phyloP scores from a whole-genome alignment of 2,888 invertebrate species.

The Lasioglossum calceatum region DNA sequence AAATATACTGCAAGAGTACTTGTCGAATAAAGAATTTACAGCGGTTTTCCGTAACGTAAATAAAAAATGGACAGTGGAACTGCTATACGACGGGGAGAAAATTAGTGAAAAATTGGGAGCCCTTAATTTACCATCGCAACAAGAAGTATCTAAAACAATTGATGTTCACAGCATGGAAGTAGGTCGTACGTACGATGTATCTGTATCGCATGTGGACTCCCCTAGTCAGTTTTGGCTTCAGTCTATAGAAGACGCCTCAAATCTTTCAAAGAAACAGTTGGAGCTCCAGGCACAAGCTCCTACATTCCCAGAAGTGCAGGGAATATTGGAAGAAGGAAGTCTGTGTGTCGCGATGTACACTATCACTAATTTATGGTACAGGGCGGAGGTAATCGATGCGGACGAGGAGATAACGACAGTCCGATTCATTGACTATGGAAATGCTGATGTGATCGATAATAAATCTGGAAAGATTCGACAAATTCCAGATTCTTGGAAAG shows the following conservation, averaged over 20 bases:
- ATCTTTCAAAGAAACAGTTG: slow-evolving; percentile 87
- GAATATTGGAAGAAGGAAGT: slow-evolving; percentile 86
- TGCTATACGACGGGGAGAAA: slow-evolving; percentile 85
- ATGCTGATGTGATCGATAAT: slow-evolving; percentile 90
- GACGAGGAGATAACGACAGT: slow-evolving; percentile 91
- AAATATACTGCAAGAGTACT: slow-evolving; percentile 70
- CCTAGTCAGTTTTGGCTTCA: slow-evolving; percentile 92
- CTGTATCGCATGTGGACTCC: slow-evolving; percentile 90
- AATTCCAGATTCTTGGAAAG: slow-evolving; percentile 87
- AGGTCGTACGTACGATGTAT: slow-evolving; percentile 84
- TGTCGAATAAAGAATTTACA: slow-evolving; percentile 85
- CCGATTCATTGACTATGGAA: slow-evolving; percentile 92
- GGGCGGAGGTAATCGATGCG: slow-evolving; percentile 94
- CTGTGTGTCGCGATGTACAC: slow-evolving; percentile 92
- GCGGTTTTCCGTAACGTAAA: slow-evolving; percentile 86
- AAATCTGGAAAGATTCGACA: slow-evolving; percentile 87
- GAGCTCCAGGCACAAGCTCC: slow-evolving; percentile 87
- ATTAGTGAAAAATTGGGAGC: slow-evolving; percentile 85
- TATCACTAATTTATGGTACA: slow-evolving; percentile 95
- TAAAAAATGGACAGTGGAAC: slow-evolving; percentile 86
- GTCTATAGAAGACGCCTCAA: slow-evolving; percentile 86
- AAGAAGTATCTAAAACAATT: slow-evolving; percentile 1
- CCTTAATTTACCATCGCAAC: slow-evolving; percentile 54
- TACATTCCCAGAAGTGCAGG: slow-evolving; percentile 86
- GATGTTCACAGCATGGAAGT: slow-evolving; percentile 76